A percentile compares a stretch with the other conserved stretches of the same genome.
phyloP scores from a whole-genome alignment of 2,888 invertebrate species.

The Pasiphila rectangulata region DNA sequence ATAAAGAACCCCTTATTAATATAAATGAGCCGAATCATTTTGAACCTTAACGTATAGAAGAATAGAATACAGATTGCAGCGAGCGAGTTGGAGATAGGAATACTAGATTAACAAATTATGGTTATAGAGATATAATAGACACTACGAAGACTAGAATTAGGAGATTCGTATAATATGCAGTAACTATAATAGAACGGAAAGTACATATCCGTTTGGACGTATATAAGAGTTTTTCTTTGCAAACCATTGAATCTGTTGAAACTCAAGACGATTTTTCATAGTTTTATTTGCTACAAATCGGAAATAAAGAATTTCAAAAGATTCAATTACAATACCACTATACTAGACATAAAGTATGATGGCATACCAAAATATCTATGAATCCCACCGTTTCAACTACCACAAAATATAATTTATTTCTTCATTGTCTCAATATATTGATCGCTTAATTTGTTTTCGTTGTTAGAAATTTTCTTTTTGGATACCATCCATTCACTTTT shows the following conservation, averaged over 20 bases:
- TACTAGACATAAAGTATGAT: not conserved
- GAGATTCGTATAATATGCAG: conserved; percentile 34
- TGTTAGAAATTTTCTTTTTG: not conserved
- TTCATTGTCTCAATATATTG: not conserved
- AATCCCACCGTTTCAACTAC: not conserved
- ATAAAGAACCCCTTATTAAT: conserved; percentile 5
- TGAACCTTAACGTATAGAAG: conserved; percentile 1
- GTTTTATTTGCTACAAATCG: not conserved
- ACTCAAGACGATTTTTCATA: not conserved
- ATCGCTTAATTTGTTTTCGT: not conserved
- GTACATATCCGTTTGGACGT: conserved; percentile 35
- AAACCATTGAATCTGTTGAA: conserved; percentile 8
- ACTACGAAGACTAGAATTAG: conserved; percentile 62
- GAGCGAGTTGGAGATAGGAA: conserved; percentile 36
- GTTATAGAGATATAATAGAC: conserved; percentile 46
- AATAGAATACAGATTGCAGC: conserved; percentile 26
- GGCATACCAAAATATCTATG: conserved; percentile 1
- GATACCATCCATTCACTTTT: not conserved
- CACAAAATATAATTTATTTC: conserved; percentile 4
- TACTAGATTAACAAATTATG: conserved; percentile 52
- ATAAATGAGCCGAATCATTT: conserved; percentile 2
- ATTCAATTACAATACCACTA: conserved; percentile 5
- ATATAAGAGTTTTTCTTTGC: conserved; percentile 28
- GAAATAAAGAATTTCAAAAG: conserved; percentile 1
- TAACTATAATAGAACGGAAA: conserved; percentile 32